Base-by-base conservation (phyloP, 37 sponge, comb jelly and placozoan species). In the Mnemiopsis leidyi region DNA sequence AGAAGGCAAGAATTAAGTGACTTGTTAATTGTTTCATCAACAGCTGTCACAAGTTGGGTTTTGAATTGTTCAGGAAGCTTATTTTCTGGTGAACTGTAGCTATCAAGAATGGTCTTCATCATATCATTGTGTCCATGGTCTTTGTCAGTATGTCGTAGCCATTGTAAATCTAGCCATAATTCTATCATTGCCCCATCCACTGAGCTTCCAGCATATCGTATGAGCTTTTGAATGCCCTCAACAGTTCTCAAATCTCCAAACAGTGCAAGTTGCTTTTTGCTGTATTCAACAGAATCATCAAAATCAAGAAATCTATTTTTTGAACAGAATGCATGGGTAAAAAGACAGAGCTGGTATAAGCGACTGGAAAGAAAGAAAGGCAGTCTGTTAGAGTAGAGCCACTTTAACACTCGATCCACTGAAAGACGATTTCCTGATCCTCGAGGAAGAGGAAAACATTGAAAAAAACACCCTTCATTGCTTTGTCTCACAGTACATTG, bases 201-300 rank as follows among this genome's bases (percentile, higher is more conserved):
- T 3, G 90, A 32, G 61, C 61, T 85, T 40, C 90, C 90, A 40
- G 90, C 90, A 40, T 85, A 37, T 85, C 90, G 33, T 29, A 85
- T 85, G 0, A 85, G 24, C 39, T 85, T 85, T 85, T 85, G 90
- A 39, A 85, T 85, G 0, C 90, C 90, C n/a, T 85, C 90, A 40
- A 85, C 90, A 39, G 90, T 85, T 25, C 90, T 38, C 90, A 85
- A 28, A 20, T 85, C 90, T 23, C 36, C 90, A 40, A 85, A 85
- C 90, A 85, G n/a, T 7, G 25, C 61, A 16, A 85, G 39, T 25
- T 85, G 38, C 35, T 85, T 85, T 25, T 85, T 85, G n/a, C 36
- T 38, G 24, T 85, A 85, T 26, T 85, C 90, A 85, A 85, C 36
- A 5, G 18, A 20, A 23, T 85, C 90, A 85, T 85, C 61, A 25